A percentile compares a stretch with the other conserved stretches of the same genome.
phyloP scores from a whole-genome alignment of 92 coral and sea anemone genomes.

The Bergia puertoricense region DNA sequence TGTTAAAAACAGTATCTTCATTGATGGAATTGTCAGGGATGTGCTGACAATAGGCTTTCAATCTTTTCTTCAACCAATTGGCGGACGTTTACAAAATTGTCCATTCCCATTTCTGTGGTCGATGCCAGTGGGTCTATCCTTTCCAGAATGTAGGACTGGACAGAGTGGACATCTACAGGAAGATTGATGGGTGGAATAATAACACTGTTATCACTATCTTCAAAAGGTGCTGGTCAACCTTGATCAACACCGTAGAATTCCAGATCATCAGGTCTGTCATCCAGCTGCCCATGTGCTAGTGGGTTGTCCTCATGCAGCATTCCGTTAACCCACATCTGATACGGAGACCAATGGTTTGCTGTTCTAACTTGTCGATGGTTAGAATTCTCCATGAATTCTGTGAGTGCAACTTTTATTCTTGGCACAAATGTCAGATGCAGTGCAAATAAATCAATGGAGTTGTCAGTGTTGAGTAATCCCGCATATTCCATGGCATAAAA shows the following conservation, averaged over 20 bases:
- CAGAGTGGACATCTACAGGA: conserved; percentile 29
- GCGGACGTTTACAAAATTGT: conserved; percentile 37
- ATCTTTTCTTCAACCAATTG: conserved; percentile 43
- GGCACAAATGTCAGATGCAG: too few relatives aligned
- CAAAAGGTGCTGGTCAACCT: conserved; percentile 47
- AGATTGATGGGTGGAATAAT: conserved; percentile 42
- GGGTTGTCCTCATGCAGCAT: conserved; percentile 47
- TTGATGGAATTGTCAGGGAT: too few relatives aligned
- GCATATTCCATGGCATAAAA: too few relatives aligned
- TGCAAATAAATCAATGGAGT: too few relatives aligned
- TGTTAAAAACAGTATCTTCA: too few relatives aligned
- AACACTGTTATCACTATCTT: conserved; percentile 51
- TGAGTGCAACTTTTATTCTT: too few relatives aligned
- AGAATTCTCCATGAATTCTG: too few relatives aligned
- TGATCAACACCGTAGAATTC: conserved; percentile 45
- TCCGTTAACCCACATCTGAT: conserved; percentile 49
- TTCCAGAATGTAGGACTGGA: conserved; percentile 43
- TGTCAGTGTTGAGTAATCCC: too few relatives aligned
- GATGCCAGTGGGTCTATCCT: conserved; percentile 34
- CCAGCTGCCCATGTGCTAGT: conserved; percentile 46
- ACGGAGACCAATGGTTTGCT: conserved; percentile 54
- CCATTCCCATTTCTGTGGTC: conserved; percentile 29
- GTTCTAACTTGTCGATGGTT: too few relatives aligned
- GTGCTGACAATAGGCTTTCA: conserved; percentile 33
- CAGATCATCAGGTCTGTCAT: conserved; percentile 41